Base-by-base conservation (phyloP, 1,140 invertebrate species). In the Cotesia chilonis region DNA sequence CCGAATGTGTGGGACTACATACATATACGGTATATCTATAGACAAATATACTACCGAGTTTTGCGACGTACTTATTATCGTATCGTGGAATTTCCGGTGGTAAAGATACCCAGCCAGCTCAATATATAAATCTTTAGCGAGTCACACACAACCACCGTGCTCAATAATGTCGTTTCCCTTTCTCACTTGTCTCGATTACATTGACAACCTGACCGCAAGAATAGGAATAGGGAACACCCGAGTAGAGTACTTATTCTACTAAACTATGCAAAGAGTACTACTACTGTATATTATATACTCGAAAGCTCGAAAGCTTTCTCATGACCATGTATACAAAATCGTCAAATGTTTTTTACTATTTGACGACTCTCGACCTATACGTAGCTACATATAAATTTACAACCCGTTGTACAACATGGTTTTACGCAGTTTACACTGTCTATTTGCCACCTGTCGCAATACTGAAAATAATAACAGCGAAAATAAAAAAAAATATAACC, bases 51-150 rank as follows among this genome's bases (percentile, higher is more conserved):
- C 9, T 37, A 41, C 47, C 17, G 70, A 75, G 60, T 72, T 75
- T 75, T 75, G 74, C 59, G 70, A 70, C 63, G 70, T 51, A 75
- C 67, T 75, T 75, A 75, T 75, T 75, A 71, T 74, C 73, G 65
- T 38, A 54, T 74, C 55, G 17, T 59, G 36, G 61, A 55, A 71
- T 66, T 71, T 71, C 63, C 70, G 70, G 63, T 71, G 57, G 59
- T 38, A 60, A 51, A 20, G 38, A 59, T 70, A 70, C 47, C 14
- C 38, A 37, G n/a, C 5, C 54, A 55, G 17, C 54, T 14, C 12
- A 20, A 38, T 61, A 17, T 60, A 61, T 70, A 61, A 14, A 17
- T 38, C 57, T 37, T 36, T 20, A 54, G 55, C 57, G 52, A 57
- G 37, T 70, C 57, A 28, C 68, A 36, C 28, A 61, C 52, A 60